phyloP scores from a whole-genome alignment of 1,140 invertebrate genomes.

The Calliopsis andreniformis region DNA sequence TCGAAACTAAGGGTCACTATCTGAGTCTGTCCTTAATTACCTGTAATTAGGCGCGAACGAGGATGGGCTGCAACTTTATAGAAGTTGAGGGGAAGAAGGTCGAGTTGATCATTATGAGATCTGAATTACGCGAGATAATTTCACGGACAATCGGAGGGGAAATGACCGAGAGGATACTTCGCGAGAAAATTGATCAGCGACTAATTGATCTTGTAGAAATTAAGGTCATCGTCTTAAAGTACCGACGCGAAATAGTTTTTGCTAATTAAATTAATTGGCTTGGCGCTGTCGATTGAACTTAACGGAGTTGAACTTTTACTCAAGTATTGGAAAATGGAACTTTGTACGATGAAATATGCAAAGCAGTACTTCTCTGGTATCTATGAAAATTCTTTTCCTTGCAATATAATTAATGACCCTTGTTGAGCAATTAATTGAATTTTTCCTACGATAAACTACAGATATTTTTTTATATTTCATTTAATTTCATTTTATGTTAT shows the following conservation, averaged over 20 bases:
- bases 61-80: slow-evolving; percentile 60
- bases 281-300: slow-evolving; percentile 1
- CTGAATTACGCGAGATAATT: slow-evolving; percentile 71
- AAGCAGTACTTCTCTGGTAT: neutral
- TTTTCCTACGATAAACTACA: neutral
- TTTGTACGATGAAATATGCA: neutral
- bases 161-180: slow-evolving; percentile 62
- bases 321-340: neutral
- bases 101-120: slow-evolving; percentile 59
- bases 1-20: slow-evolving; percentile 20
- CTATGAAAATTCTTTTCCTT: neutral
- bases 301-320: neutral
- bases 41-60: slow-evolving; percentile 58
- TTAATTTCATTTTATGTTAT: no score
- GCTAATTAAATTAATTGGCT: slow-evolving; percentile 53
- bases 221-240: slow-evolving; percentile 56
- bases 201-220: slow-evolving; percentile 69
- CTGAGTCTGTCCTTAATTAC: slow-evolving; percentile 62
- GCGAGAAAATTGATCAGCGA: slow-evolving; percentile 65
- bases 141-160: slow-evolving; percentile 69
- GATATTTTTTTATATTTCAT: no score
- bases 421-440: neutral
- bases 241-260: slow-evolving; percentile 29
- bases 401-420: neutral
- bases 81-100: slow-evolving; percentile 57